A percentile compares a stretch with the other conserved stretches of the same genome.
Evolutionary conservation across 37 sponge, comb jelly and placozoan species (phyloP).

Genomic region (Axinella damicornis): DNA sequence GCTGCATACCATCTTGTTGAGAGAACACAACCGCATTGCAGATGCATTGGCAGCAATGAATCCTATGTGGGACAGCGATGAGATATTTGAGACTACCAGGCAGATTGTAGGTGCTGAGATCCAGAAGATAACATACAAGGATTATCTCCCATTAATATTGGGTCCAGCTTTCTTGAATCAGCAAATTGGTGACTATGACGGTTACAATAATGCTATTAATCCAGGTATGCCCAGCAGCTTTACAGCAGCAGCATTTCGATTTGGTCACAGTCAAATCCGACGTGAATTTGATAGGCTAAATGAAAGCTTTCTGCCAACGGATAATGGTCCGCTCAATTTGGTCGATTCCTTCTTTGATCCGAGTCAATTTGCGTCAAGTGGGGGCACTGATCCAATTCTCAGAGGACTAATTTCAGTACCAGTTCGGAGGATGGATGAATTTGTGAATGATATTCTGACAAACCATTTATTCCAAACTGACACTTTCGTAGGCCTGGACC

Average conservation of each 20-base stretch:
- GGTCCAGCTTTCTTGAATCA: constrained; percentile 1
- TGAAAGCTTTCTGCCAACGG: constrained; percentile 17
- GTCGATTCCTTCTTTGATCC: constrained; percentile 61
- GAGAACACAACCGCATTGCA: constrained; percentile 96
- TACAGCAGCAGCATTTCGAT: constrained; percentile 76
- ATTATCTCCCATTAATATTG: constrained; percentile 80
- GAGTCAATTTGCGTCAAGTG: constrained; percentile 17
- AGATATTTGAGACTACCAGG: constrained; percentile 76
- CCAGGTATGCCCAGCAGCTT: constrained; percentile 56
- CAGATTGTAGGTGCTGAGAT: constrained; percentile 78
- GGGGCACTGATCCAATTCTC: constrained; percentile 79
- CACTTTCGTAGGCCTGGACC: constrained; percentile 41
- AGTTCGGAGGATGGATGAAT: constrained; percentile 73
- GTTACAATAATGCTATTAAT: constrained; percentile 60
- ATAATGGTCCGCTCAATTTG: constrained; percentile 37
- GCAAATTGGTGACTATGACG: constrained; percentile 57
- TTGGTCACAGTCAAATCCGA: constrained; percentile 77
- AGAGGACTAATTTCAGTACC: constrained; percentile 56
- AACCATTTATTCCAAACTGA: constrained; percentile 65
- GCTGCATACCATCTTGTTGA: constrained; percentile 93
- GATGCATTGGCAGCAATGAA: constrained; percentile 49
- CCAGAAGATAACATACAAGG: constrained; percentile 83
- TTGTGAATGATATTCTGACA: constrained; percentile 60
- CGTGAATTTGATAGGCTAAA: constrained; percentile 58
- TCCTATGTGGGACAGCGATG: constrained; percentile 71